Percentiles rank a stretch among this genome's conserved stretches.
Evolutionary conservation across 2,888 invertebrate species (phyloP).

Genomic region (Lordiphosa fenestrarum): DNA sequence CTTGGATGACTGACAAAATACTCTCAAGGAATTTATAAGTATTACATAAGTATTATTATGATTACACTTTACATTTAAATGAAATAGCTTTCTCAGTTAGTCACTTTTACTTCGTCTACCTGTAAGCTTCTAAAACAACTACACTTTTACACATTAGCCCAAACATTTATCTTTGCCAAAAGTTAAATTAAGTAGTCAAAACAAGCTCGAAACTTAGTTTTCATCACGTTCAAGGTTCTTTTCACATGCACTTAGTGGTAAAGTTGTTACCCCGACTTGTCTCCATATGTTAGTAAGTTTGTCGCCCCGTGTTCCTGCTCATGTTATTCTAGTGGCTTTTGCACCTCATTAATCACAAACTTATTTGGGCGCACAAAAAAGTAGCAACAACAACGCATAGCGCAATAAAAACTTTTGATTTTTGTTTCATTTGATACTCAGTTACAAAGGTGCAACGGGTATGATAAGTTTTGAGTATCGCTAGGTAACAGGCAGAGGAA

Average conservation of each 20-base stretch:
- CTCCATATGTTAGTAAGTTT: slow-evolving; percentile 39
- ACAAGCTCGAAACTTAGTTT: slow-evolving; percentile 8
- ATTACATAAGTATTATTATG: no score
- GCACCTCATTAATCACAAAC: slow-evolving; percentile 64
- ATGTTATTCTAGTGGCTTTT: slow-evolving; percentile 44
- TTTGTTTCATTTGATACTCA: slow-evolving; percentile 41
- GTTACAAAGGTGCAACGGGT: no score
- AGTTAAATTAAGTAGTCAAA: slow-evolving; percentile 13
- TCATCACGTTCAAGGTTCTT: slow-evolving; percentile 11
- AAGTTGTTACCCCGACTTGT: slow-evolving; percentile 41
- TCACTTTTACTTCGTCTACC: no score
- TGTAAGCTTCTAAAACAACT: not conserved
- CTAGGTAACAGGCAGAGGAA: no score
- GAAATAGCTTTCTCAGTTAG: no score
- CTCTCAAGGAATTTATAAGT: no score
- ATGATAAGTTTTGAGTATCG: no score
- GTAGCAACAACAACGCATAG: slow-evolving; percentile 29
- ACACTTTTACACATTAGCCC: not conserved
- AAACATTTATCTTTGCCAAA: slow-evolving; percentile 4
- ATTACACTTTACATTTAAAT: no score
- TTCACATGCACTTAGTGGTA: slow-evolving; percentile 12
- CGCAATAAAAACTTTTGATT: slow-evolving; percentile 64
- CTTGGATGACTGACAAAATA: no score
- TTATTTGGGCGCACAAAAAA: slow-evolving; percentile 54
- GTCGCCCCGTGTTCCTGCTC: slow-evolving; percentile 28